Evolutionary conservation across 2,888 invertebrate genomes (phyloP), one percentile per base, ranked within the genome.

Genomic region (Priocnemis perturbator): DNA sequence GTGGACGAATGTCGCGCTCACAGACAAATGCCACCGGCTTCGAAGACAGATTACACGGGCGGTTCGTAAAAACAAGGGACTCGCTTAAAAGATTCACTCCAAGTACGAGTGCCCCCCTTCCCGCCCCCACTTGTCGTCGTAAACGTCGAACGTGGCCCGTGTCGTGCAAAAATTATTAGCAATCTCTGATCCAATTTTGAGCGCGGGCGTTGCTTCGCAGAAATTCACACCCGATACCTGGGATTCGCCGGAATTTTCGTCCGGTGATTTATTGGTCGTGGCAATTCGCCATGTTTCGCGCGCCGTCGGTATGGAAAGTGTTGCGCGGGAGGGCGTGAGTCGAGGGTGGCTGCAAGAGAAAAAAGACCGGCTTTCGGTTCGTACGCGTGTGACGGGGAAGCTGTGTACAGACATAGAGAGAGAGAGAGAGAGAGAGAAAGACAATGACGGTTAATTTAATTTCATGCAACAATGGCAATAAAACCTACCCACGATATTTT

Each of bases 181-280:
- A 76, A 76, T 76, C 76, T 76, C 74, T 70, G 76, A 67, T 72
- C 57, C 66, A 76, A 74, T 76, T 72, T 74, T 59, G 61, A 50
- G 61, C 67, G 1, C 52, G 30, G 21, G 45, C 11, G 20, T 20
- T 48, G 65, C 59, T 67, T 57, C 68, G 58, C 26, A 56, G 71
- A 69, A 65, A 76, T 67, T 71, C 65, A 23, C 65, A 56, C 23
- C 56, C 30, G 53, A 52, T 59, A 63, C 48, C 60, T 48, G 57
- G 57, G 37, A 65, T 59, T 23, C 67, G 26, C 26, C n/a, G 56
- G 52, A 65, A 55, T 67, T 61, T 58, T 66, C 58, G 17, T 3
- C 50, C 60, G 53, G 53, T 64, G 64, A 74, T 74, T 72, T 72
- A 76, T 74, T 64, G 58, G n/a, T 5, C 15, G 60, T 15, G n/a